phyloP scores from a whole-genome alignment of 1,140 invertebrate species.

The Steinernema khuongi region DNA sequence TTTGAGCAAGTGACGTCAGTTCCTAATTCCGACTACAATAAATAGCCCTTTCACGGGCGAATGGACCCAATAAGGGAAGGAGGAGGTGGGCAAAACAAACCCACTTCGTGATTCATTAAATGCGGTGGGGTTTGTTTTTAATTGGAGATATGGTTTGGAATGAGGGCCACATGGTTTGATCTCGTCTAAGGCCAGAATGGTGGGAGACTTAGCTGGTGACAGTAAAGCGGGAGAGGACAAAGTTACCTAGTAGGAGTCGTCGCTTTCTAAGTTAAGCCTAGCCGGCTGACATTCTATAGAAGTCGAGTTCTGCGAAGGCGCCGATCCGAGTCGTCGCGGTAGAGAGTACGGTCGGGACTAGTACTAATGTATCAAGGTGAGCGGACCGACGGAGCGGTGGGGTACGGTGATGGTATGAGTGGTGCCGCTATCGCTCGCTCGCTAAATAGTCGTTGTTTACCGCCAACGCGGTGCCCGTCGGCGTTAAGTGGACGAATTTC shows the following conservation, averaged over 20 bases:
- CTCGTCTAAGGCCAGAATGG: too few relatives aligned
- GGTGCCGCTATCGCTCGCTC: background rate
- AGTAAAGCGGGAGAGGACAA: background rate
- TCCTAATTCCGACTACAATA: conserved; percentile 2
- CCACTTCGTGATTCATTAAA: too few relatives aligned
- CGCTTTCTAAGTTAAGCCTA: background rate
- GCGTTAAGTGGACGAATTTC: background rate
- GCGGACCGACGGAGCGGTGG: background rate
- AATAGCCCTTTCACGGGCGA: background rate
- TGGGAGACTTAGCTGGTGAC: background rate
- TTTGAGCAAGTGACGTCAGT: background rate
- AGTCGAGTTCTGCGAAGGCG: background rate
- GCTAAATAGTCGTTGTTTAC: conserved; percentile 9
- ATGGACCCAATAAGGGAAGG: background rate
- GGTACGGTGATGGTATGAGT: background rate
- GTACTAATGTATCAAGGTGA: background rate
- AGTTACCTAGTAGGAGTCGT: background rate
- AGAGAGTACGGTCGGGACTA: background rate
- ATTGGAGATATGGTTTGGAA: too few relatives aligned
- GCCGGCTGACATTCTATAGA: background rate
- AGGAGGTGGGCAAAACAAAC: too few relatives aligned
- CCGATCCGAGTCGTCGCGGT: background rate
- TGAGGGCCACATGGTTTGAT: too few relatives aligned
- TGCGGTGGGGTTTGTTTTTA: too few relatives aligned
- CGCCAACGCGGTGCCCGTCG: background rate